Conservation (phyloP, 1,140 invertebrate species). For the Scaptomyza montana region DNA sequence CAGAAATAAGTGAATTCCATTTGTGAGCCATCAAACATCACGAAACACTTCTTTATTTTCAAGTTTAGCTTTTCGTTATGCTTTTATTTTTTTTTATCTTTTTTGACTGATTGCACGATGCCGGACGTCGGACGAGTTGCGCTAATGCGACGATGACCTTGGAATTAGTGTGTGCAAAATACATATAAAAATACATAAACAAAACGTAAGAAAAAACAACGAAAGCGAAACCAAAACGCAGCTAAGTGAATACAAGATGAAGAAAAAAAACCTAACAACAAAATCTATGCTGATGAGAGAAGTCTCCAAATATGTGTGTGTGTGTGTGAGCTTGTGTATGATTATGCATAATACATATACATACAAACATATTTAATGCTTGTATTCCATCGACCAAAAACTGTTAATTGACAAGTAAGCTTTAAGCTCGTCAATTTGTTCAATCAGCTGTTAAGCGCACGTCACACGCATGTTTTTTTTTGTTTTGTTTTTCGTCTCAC, state of each 20-base stretch:
- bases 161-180: constrained; percentile 43
- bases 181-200: too few relatives aligned
- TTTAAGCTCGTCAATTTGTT: background rate
- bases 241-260: constrained; percentile 27
- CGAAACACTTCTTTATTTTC: constrained; percentile 29
- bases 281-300: constrained; percentile 10
- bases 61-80: background rate
- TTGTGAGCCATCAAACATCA: constrained; percentile 31
- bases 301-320: constrained; percentile 9
- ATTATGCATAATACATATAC: too few relatives aligned
- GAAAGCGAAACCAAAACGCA: constrained; percentile 50
- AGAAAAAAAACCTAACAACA: constrained; percentile 6
- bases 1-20: constrained; percentile 42
- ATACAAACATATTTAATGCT: background rate
- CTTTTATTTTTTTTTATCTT: constrained; percentile 20
- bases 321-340: constrained; percentile 4
- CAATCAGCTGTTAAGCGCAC: constrained; percentile 48
- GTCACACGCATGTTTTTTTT: constrained; percentile 21
- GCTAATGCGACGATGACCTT: constrained; percentile 67
- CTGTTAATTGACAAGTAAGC: background rate
- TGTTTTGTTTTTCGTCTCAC: constrained; percentile 19
- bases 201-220: constrained; percentile 35
- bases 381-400: too few relatives aligned
- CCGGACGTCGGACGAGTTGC: constrained; percentile 14
- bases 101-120: constrained; percentile 68